Conservation (phyloP, 1,140 invertebrate species). For the Apolygus lucorum region DNA sequence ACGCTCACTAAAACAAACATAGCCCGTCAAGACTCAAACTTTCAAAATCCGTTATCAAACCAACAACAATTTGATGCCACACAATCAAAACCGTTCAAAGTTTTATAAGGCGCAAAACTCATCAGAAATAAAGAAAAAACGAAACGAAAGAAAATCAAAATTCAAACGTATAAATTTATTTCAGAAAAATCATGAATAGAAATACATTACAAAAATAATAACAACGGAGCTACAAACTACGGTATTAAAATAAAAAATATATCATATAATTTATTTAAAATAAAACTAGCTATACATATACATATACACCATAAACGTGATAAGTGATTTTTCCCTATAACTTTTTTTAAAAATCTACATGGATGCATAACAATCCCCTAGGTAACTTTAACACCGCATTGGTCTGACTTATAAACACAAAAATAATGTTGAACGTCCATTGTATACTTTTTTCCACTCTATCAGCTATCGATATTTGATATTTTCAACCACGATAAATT, state of each 20-base stretch:
- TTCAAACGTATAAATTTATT: conserved; percentile 30
- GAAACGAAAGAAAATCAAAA: conserved; percentile 23
- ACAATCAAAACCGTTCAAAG: conserved; percentile 1
- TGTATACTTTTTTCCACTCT: too few relatives aligned
- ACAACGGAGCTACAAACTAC: conserved; percentile 27
- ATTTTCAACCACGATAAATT: too few relatives aligned
- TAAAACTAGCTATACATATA: conserved; percentile 32
- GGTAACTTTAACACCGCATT: conserved; percentile 31
- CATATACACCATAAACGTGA: conserved; percentile 27
- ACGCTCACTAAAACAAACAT: too few relatives aligned
- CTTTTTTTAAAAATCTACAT: conserved; percentile 29
- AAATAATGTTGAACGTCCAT: conserved; percentile 25
- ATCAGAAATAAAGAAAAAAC: conserved; percentile 24
- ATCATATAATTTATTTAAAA: conserved; percentile 27
- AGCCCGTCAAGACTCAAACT: background rate
- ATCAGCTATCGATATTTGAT: too few relatives aligned
- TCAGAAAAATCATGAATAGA: conserved; percentile 31
- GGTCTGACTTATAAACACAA: conserved; percentile 28
- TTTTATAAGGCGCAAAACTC: conserved; percentile 11
- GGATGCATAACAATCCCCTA: conserved; percentile 31
- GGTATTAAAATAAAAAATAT: conserved; percentile 31
- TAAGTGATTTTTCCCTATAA: conserved; percentile 27
- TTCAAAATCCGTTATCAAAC: background rate
- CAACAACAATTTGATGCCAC: background rate
- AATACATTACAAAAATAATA: conserved; percentile 33